Base-by-base conservation (phyloP, 2,797 vertebrate genomes). In the Xiphorhynchus erythropygius region DNA sequence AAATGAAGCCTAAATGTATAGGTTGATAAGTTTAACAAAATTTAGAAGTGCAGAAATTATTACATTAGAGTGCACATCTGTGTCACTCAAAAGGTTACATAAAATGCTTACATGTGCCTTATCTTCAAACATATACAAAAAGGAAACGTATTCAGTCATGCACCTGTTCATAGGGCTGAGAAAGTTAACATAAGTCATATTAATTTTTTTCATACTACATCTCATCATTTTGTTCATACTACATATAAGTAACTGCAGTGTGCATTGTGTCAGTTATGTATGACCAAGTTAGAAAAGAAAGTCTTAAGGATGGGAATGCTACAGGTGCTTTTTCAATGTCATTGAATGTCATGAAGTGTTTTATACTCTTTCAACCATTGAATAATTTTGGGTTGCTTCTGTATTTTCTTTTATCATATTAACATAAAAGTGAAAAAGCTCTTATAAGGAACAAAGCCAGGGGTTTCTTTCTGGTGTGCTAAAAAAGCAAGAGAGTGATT, bases 301-400 rank as follows among this genome's bases (percentile, higher is more conserved):
- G 23, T 69, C 84, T 62, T 91, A 82, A 92, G 35, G 17, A 18
- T 41, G 4, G 5, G 30, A 75, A 70, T 65, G 17, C 16, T 73
- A 65, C 44, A 32, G 8, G 21, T 62, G 39, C n/a, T 83, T 62
- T 85, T 71, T 47, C 83, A 93, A 44, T 88, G 83, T 71, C 57
- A 33, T 17, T 53, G 65, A 88, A 62, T 41, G 28, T 50, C 21
- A 6, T 37, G 4, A 57, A 3, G 17, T 15, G 63, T 77, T 85
- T 76, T 41, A 23, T 33, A 2, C 5, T 19, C 42, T 82, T 78
- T 42, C 24, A 79, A 46, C 46, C 52, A 10, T 62, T 75, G 56
- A 81, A 46, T 37, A 86, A 47, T 87, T 89, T 87, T 50, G 27
- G 12, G 32, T 92, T 89, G n/a, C 30, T 79, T 94, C 41, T 90